Evolutionary conservation across 2,888 invertebrate species (phyloP).

Genomic region (Volucella bombylans): DNA sequence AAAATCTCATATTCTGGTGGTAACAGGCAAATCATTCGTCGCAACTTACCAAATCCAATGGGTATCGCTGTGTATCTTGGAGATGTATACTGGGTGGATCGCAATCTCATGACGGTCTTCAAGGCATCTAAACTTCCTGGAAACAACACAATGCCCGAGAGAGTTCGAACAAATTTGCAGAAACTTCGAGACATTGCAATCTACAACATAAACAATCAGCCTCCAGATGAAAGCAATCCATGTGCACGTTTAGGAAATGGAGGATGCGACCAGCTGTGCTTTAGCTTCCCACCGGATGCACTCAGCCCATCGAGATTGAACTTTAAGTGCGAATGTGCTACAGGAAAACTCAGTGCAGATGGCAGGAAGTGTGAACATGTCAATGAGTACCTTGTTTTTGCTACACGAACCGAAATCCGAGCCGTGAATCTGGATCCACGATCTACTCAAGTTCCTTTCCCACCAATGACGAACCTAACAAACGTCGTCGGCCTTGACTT

Average conservation of each 20-base stretch:
- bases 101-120: conserved; percentile 92
- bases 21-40: conserved; percentile 90
- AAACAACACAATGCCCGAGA: conserved; percentile 87
- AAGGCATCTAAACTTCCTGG: conserved; percentile 90
- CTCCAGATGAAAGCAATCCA: conserved; percentile 90
- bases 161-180: conserved; percentile 91
- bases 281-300: conserved; percentile 91
- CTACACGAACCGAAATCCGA: conserved; percentile 96
- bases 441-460: conserved; percentile 91
- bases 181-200: conserved; percentile 95
- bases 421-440: conserved; percentile 94
- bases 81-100: conserved; percentile 96
- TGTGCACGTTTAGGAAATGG: conserved; percentile 90
- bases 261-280: conserved; percentile 97
- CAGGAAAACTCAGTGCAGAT: conserved; percentile 88
- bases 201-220: conserved; percentile 94
- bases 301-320: conserved; percentile 82
- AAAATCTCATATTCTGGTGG: conserved; percentile 93
- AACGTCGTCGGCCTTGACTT: conserved; percentile 98
- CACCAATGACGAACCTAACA: conserved; percentile 91
- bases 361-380: conserved; percentile 91
- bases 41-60: conserved; percentile 96
- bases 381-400: conserved; percentile 95
- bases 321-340: conserved; percentile 95
- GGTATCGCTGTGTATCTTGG: conserved; percentile 93